These are phyloP conservation scores for Cactoblastis cactorum DNA, from an alignment of 2,888 invertebrate species.

Conservation along the genomic window DNA sequence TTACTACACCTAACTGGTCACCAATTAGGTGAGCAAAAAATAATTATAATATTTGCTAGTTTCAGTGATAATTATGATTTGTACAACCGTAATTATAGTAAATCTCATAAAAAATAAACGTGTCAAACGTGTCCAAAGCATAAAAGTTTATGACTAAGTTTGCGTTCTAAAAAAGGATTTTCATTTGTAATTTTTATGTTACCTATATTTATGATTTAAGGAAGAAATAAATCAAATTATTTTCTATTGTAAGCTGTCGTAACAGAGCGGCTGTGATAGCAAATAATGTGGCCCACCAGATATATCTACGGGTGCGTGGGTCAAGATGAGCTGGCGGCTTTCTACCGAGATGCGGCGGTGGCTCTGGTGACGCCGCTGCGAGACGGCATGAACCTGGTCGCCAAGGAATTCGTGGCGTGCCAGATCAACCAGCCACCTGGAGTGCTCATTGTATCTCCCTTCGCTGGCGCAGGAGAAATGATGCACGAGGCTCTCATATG, in stretches of 20 bases:
- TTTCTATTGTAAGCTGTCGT: not conserved
- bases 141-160: too few species aligned
- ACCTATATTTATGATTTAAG: too few species aligned
- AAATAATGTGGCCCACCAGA: slow-evolving; percentile 34
- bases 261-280: not conserved
- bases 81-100: too few species aligned
- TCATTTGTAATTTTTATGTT: too few species aligned
- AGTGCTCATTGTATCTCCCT: slow-evolving; percentile 92
- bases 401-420: slow-evolving; percentile 95
- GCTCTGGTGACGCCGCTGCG: slow-evolving; percentile 92
- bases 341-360: slow-evolving; percentile 92
- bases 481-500: slow-evolving; percentile 95
- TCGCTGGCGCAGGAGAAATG: slow-evolving; percentile 95
- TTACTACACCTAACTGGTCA: slow-evolving; percentile 95
- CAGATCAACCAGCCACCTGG: slow-evolving; percentile 92
- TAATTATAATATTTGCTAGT: not conserved
- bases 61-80: too few species aligned
- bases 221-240: too few species aligned
- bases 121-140: too few species aligned
- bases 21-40: slow-evolving; percentile 82
- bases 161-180: too few species aligned
- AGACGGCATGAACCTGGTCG: slow-evolving; percentile 95
- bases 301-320: slow-evolving; percentile 94
- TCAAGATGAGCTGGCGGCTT: slow-evolving; percentile 91
- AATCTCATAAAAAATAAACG: too few species aligned